Conservation (phyloP, 2,888 invertebrate genomes). For the Morpho helenor region DNA sequence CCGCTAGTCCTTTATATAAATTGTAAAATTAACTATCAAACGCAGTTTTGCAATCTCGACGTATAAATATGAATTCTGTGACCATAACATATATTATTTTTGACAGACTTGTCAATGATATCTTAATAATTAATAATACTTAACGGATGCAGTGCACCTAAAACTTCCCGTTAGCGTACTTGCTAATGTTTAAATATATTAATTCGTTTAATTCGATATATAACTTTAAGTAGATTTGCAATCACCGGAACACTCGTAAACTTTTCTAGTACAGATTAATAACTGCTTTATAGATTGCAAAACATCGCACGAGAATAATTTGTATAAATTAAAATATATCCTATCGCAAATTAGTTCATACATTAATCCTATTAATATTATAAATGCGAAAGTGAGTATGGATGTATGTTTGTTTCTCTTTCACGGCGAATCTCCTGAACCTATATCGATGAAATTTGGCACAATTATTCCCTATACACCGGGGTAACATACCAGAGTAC, state of each 20-base stretch:
- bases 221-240: slow-evolving; percentile 13
- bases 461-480: no score
- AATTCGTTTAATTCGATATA: slow-evolving; percentile 7
- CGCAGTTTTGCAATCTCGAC: no score
- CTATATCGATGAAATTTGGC: no score
- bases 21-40: no score
- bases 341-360: neutral
- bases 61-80: no score
- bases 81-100: slow-evolving; percentile 18
- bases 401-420: no score
- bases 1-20: no score
- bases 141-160: slow-evolving; percentile 26
- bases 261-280: slow-evolving; percentile 9
- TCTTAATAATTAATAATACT: slow-evolving; percentile 21
- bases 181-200: slow-evolving; percentile 14
- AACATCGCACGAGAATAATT: slow-evolving; percentile 5
- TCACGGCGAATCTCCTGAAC: no score
- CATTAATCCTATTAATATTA: no score
- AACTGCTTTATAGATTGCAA: slow-evolving; percentile 10
- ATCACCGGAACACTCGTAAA: slow-evolving; percentile 9
- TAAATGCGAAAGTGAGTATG: no score
- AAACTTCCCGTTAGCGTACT: slow-evolving; percentile 12
- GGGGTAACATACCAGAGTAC: neutral
- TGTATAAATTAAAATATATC: slow-evolving; percentile 3
- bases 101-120: slow-evolving; percentile 18